A percentile compares a stretch with the other conserved stretches of the same genome.
Conservation (phyloP, 2,888 invertebrate species). For the Carcina quercana region DNA sequence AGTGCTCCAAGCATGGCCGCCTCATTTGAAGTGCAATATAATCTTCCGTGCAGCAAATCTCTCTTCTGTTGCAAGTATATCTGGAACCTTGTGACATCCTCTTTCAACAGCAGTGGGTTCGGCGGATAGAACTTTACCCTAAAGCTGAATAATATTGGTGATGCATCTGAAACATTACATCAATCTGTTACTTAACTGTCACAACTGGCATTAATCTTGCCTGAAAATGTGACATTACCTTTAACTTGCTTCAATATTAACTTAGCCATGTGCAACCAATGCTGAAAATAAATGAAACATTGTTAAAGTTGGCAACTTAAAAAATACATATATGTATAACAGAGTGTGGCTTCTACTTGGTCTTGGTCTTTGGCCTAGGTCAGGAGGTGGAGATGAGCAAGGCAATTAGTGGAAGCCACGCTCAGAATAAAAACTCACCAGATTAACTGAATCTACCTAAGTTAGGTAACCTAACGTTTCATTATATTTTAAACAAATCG, state of each 20-base stretch:
- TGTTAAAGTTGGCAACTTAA: no score
- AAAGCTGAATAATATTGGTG: slow-evolving; percentile 94
- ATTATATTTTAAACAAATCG: no score
- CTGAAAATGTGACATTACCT: slow-evolving; percentile 68
- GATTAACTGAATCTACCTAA: no score
- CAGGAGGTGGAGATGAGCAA: no score
- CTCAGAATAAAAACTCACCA: no score
- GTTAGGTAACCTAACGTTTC: no score
- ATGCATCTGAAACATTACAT: slow-evolving; percentile 79
- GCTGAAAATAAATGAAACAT: no score
- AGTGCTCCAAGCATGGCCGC: slow-evolving; percentile 93
- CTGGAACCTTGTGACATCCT: slow-evolving; percentile 96
- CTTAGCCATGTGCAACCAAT: slow-evolving; percentile 95
- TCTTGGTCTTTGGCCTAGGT: no score
- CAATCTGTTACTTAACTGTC: not conserved
- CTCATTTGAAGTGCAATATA: slow-evolving; percentile 93
- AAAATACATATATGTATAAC: no score
- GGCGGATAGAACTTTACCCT: slow-evolving; percentile 98
- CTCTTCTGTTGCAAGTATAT: slow-evolving; percentile 94
- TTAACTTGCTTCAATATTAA: slow-evolving; percentile 93
- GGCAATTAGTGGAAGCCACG: no score
- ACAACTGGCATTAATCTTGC: not conserved
- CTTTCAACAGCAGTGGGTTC: slow-evolving; percentile 93
- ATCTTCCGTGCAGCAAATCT: slow-evolving; percentile 94
- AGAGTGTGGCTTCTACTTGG: no score